Percentiles rank a stretch among this genome's conserved stretches.
These are phyloP conservation scores for Hyles lineata DNA, from an alignment of 2,888 invertebrate genomes.

Conservation along the genomic window DNA sequence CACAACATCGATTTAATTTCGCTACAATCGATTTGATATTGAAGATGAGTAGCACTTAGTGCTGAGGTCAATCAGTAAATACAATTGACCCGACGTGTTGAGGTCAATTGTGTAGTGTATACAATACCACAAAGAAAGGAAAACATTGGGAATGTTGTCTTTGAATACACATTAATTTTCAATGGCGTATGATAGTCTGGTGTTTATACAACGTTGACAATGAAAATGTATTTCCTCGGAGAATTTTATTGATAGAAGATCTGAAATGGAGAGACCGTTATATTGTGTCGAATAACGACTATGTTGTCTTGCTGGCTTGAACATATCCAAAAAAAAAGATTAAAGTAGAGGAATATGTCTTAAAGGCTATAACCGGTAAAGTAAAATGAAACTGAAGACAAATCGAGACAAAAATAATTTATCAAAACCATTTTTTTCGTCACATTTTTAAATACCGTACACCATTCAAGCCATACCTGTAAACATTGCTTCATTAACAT, in stretches of 20 bases:
- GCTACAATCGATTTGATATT: conserved; percentile 1
- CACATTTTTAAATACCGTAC: not conserved
- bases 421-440: not conserved
- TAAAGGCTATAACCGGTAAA: too few species aligned
- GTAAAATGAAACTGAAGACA: not conserved
- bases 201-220: not conserved
- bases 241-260: too few species aligned
- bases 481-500: not conserved
- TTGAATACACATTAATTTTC: conserved; percentile 17
- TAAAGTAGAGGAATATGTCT: too few species aligned
- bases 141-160: not conserved
- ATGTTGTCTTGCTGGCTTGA: too few species aligned
- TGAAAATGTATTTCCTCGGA: not conserved
- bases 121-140: conserved; percentile 9
- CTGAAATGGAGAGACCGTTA: too few species aligned
- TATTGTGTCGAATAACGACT: too few species aligned
- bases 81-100: conserved; percentile 20
- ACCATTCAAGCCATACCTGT: conserved; percentile 1
- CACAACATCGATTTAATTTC: conserved; percentile 4
- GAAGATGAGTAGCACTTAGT: conserved; percentile 19
- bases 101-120: conserved; percentile 20
- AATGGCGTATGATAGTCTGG: not conserved
- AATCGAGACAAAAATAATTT: not conserved
- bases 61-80: conserved; percentile 25
- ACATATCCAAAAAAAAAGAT: too few species aligned